These are phyloP conservation scores for Megalops atlanticus DNA, from an alignment of 2,113 vertebrate genomes.

Conservation along the genomic window DNA sequence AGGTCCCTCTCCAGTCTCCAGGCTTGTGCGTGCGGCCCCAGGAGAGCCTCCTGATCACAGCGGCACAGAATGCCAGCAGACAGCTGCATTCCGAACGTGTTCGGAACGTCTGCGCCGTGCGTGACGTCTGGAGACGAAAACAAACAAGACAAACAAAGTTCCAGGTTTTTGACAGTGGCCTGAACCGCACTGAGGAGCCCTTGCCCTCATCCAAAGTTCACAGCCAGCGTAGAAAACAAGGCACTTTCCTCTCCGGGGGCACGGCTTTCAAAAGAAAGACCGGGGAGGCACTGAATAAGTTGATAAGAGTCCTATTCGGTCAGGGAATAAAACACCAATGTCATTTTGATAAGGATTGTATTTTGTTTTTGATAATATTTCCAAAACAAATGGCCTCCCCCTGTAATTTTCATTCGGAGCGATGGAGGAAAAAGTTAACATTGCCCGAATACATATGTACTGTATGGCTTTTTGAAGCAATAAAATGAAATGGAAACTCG, in stretches of 20 bases:
- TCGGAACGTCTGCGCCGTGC: neutral
- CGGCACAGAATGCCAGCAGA: too few species aligned
- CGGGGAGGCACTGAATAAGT: constrained; percentile 11
- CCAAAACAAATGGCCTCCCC: constrained; percentile 16
- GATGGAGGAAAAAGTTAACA: neutral
- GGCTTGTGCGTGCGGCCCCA: too few species aligned
- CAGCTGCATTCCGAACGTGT: too few species aligned
- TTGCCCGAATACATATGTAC: constrained; percentile 1
- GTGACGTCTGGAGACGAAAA: neutral
- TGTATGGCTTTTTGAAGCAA: constrained; percentile 21
- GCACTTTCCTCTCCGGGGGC: neutral
- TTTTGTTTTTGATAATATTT: constrained; percentile 16
- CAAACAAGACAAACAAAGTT: constrained; percentile 9
- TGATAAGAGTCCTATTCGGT: constrained; percentile 13
- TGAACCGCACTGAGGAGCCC: constrained; percentile 19
- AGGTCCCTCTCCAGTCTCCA: too few species aligned
- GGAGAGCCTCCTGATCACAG: too few species aligned
- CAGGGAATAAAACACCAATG: constrained; percentile 12
- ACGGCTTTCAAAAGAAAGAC: constrained; percentile 10
- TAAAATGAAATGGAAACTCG: constrained; percentile 24
- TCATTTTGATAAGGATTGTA: neutral
- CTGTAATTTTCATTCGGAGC: constrained; percentile 24
- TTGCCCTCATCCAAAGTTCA: neutral
- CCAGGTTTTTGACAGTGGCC: constrained; percentile 40
- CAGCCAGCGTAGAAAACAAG: neutral